Conservation (phyloP, 1,140 invertebrate genomes). For the Aradophagus sp. region DNA sequence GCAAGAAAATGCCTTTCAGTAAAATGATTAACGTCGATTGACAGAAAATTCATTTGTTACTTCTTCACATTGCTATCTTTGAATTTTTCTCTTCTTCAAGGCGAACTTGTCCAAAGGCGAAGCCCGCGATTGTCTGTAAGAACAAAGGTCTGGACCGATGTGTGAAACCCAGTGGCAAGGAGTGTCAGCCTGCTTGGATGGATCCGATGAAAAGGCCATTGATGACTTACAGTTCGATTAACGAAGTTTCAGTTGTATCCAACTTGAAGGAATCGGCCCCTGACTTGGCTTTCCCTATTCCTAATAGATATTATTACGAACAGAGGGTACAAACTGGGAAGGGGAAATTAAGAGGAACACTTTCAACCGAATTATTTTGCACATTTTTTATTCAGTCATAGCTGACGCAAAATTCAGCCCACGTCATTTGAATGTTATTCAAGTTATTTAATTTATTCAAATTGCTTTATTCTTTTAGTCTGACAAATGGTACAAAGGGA, state of each 20-base stretch:
- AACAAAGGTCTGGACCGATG: too few species aligned
- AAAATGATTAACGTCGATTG: too few species aligned
- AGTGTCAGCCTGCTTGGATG: conserved; percentile 66
- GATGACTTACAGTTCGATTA: conserved; percentile 61
- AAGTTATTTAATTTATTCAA: not conserved
- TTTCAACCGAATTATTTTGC: too few species aligned
- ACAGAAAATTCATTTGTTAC: too few species aligned
- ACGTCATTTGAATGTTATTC: not conserved
- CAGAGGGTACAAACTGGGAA: too few species aligned
- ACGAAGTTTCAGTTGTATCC: conserved; percentile 45
- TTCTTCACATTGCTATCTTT: too few species aligned
- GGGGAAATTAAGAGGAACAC: too few species aligned
- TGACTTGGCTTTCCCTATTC: conserved; percentile 57
- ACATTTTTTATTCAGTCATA: too few species aligned
- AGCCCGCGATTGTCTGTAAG: too few species aligned
- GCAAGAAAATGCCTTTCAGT: too few species aligned
- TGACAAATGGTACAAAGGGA: conserved; percentile 6
- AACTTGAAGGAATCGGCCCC: conserved; percentile 40
- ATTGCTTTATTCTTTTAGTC: conserved; percentile 1
- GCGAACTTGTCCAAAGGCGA: conserved; percentile 54
- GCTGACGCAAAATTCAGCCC: too few species aligned
- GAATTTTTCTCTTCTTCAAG: conserved; percentile 1
- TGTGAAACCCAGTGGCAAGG: conserved; percentile 62
- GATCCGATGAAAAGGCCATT: conserved; percentile 63
- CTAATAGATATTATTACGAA: conserved; percentile 57